Base-by-base conservation (phyloP, 1,140 invertebrate genomes). In the Mya arenaria region DNA sequence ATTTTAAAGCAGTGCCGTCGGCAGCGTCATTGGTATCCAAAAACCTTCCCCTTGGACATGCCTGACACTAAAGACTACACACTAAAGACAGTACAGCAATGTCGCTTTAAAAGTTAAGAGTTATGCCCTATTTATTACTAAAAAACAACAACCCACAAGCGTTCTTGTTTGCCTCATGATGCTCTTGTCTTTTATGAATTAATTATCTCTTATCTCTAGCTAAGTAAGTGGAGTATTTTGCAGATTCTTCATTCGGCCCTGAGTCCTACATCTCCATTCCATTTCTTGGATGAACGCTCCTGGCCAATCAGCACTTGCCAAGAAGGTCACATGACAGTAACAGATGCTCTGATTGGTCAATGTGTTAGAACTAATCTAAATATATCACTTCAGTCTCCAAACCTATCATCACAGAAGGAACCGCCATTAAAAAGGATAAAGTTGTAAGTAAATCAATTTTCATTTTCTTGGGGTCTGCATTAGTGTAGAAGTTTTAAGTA, bases 271-370 rank as follows among this genome's bases (percentile, higher is more conserved):
- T 39, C 73, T 15, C 73, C 82, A 1, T 90, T 89, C 71, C 82
- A 84, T 60, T 92, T 92, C 80, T 55, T 92, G 10, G 92, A 92
- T 66, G 77, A 82, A n/a, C 92, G 92, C 77, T 85, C 84, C 15
- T 93, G 91, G 91, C 92, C 92, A 69, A 87, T 93, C n/a, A 87
- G 85, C 55, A 25, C 52, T 6, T 71, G 79, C n/a, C 91, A 92
- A 71, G 92, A 93, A 77, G 25, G 69, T 28, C 44, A 80, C 17
- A 83, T 91, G 68, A 84, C 83, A 25, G 86, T 93, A 0, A 34
- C 88, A 28, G 92, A 93, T 75, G 85, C 92, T 41, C 37, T 92
- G 34, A 78, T 85, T 68, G 87, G 86, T 25, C 86, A 88, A 48
- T 88, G 83, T 75, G 68, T 90, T 13, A 68, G 17, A 30, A 81